These are phyloP conservation scores for Callorhinus ursinus DNA, from an alignment of 2,113 vertebrate genomes.

Conservation along the genomic window DNA sequence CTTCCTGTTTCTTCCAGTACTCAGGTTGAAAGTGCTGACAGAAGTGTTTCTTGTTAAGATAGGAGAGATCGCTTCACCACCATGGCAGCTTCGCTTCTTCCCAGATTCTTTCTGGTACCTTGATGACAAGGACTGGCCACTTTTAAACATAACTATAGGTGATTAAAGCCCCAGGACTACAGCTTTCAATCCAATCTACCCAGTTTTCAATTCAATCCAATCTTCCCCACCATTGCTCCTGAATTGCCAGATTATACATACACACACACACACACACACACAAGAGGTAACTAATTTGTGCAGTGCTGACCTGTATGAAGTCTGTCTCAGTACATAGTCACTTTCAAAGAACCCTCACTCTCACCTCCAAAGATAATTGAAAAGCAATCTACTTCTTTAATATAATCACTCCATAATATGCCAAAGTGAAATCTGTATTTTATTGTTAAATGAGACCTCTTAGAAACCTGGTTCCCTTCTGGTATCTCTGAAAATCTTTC, in stretches of 20 bases:
- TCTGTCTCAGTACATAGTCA: not conserved
- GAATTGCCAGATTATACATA: not conserved
- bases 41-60: fast-evolving
- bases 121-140: not conserved
- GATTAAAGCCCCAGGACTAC: not conserved
- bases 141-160: not conserved
- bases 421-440: not conserved
- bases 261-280: not conserved
- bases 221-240: not conserved
- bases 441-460: not conserved
- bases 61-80: too few relatives aligned
- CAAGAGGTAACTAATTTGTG: not conserved
- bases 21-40: not conserved
- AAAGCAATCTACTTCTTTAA: not conserved
- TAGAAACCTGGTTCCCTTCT: not conserved
- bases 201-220: fast-evolving
- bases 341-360: not conserved
- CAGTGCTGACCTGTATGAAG: not conserved
- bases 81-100: not conserved
- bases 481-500: not conserved
- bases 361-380: not conserved
- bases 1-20: not conserved
- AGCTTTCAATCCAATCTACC: not conserved
- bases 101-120: not conserved
- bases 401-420: not conserved